Conservation (phyloP, 2,888 invertebrate genomes). For the Chrysina gloriosa region DNA sequence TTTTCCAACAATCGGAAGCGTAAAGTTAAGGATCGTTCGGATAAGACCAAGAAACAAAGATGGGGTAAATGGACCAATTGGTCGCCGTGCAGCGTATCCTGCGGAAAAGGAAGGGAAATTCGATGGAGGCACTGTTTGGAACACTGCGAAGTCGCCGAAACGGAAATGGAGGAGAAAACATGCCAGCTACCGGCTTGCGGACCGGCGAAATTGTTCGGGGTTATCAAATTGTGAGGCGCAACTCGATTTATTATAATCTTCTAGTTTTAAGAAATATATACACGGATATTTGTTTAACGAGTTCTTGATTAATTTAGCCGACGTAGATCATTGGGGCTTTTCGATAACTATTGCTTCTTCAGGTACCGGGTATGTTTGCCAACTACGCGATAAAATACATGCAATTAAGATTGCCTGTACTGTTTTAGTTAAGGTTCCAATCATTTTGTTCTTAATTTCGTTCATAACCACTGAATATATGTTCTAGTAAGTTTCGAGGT, state of each 20-base stretch:
- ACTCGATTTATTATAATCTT: conserved; percentile 25
- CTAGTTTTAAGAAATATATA: conserved; percentile 36
- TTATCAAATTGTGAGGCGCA: conserved; percentile 42
- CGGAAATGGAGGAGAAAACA: conserved; percentile 67
- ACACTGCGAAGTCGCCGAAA: conserved; percentile 63
- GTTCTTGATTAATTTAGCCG: neutral
- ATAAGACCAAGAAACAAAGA: conserved; percentile 47
- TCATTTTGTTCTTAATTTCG: too few relatives aligned
- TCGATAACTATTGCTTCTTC: too few relatives aligned
- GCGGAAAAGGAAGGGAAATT: conserved; percentile 72
- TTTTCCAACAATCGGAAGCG: conserved; percentile 7
- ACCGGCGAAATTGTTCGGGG: conserved; percentile 61
- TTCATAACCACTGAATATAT: too few relatives aligned
- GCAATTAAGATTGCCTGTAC: too few relatives aligned
- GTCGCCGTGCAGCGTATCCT: conserved; percentile 74
- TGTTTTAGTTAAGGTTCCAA: too few relatives aligned
- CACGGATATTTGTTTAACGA: neutral
- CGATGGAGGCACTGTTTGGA: conserved; percentile 68
- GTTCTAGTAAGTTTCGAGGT: too few relatives aligned
- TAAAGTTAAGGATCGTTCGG: conserved; percentile 25
- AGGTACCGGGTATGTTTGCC: too few relatives aligned
- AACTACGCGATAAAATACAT: too few relatives aligned
- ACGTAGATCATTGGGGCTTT: neutral
- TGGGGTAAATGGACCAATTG: conserved; percentile 71
- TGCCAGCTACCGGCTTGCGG: conserved; percentile 67